Conservation (phyloP, 2,797 vertebrate genomes). For the Serranus cabrilla region DNA sequence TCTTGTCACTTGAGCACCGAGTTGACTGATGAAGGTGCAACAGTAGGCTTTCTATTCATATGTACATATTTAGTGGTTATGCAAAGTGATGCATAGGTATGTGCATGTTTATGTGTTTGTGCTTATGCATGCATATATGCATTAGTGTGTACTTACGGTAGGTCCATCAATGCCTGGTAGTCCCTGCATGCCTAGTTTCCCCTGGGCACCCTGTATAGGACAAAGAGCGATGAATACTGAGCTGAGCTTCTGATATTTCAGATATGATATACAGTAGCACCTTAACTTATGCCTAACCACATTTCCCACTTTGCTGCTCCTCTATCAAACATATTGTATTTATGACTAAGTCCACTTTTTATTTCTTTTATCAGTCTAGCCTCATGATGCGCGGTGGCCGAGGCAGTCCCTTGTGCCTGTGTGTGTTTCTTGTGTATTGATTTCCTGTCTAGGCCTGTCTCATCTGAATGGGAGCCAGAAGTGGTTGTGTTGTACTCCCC, state of each 20-base stretch:
- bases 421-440: constrained; percentile 77
- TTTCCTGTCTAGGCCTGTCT: constrained; percentile 71
- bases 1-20: not conserved
- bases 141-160: constrained; percentile 84
- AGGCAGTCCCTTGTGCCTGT: constrained; percentile 39
- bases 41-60: not conserved
- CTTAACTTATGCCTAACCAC: constrained; percentile 14
- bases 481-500: constrained; percentile 39
- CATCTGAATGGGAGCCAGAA: constrained; percentile 61
- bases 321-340: constrained; percentile 43
- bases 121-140: constrained; percentile 13
- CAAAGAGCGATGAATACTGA: constrained; percentile 44
- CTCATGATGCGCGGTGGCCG: constrained; percentile 26
- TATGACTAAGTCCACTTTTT: constrained; percentile 42
- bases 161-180: constrained; percentile 91
- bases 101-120: constrained; percentile 8
- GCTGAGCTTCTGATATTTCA: constrained; percentile 12
- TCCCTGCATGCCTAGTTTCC: constrained; percentile 90
- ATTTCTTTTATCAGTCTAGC: constrained; percentile 52
- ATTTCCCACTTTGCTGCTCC: constrained; percentile 31
- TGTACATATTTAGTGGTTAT: constrained; percentile 2
- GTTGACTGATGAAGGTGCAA: not conserved
- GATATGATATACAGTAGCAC: constrained; percentile 16
- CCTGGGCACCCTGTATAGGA: constrained; percentile 88
- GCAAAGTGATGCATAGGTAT: not conserved